Evolutionary conservation across 64 coral and sea anemone species (phyloP).

Genomic region (Pocillopora damicornis): DNA sequence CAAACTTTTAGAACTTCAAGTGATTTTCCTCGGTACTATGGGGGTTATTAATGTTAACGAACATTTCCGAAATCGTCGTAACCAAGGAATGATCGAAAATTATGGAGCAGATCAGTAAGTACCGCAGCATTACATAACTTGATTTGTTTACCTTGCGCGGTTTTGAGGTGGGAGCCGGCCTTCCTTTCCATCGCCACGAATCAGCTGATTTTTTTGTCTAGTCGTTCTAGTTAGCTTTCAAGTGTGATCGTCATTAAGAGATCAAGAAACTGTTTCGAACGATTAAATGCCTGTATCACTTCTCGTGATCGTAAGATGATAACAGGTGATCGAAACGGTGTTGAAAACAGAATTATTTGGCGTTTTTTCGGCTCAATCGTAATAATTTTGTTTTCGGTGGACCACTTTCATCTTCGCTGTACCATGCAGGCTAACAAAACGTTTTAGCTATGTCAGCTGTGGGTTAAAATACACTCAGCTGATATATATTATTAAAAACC

Average conservation of each 20-base stretch:
- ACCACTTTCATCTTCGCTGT: no score
- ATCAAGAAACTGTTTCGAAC: no score
- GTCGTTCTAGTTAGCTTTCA: no score
- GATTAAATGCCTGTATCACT: no score
- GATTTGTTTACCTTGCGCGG: background rate
- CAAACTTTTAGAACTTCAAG: background rate
- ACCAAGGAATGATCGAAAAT: background rate
- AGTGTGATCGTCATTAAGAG: no score
- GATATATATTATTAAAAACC: background rate
- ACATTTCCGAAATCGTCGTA: slow-evolving; percentile 50
- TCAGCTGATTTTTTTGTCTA: background rate
- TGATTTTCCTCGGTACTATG: background rate
- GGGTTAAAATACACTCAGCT: no score
- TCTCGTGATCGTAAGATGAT: no score
- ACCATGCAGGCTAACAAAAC: background rate
- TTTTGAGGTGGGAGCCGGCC: slow-evolving; percentile 9
- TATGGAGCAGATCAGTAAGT: slow-evolving; percentile 5
- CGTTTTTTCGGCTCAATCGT: no score
- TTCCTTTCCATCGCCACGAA: background rate
- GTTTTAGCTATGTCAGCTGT: background rate
- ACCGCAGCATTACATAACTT: background rate
- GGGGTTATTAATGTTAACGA: slow-evolving; percentile 53
- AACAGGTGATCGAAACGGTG: no score
- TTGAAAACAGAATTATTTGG: no score
- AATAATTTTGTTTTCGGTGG: no score